Base-by-base conservation (phyloP, 2,888 invertebrate genomes). In the Hoplodrina ambigua region DNA sequence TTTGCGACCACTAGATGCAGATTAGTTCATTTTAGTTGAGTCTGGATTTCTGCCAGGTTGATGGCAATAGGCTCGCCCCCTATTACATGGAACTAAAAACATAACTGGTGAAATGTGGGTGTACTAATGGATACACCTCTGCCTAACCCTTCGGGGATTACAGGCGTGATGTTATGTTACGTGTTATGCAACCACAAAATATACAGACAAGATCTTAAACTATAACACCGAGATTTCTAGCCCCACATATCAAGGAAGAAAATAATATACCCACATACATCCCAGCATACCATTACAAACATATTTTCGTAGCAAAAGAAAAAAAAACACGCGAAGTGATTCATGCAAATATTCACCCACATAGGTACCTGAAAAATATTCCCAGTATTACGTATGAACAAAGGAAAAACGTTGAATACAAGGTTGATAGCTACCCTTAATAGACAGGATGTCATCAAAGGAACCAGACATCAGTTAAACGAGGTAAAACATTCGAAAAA, bases 401-500 rank as follows among this genome's bases (percentile, higher is more conserved):
- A 82, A 82, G 80, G 71, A 66, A 82, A 72, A 76, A 76, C 58
- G 71, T 77, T 75, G 65, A 68, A 79, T 75, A 77, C 75, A 78
- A 84, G 82, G 85, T 80, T 84, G 70, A 84, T 84, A 75, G 73
- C 85, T 58, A 67, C 50, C 60, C 76, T 64, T 84, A 84, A 82
- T 84, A 82, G 80, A 80, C 84, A 80, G 82, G 87, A 89, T 87
- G 87, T 86, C 88, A 89, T 91, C 90, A 90, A 90, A 91, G 85
- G 87, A 87, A 77, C 81, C 86, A 86, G 86, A 88, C 88, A 91
- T 91, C 88, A 89, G 86, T 88, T 89, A 89, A 92, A 92, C 89
- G 91, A 92, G 85, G 89, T 89, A 87, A 90, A 89, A 89, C 88
- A 89, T 91, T 89, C 87, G 89, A 90, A 88, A 90, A 91, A 92